Conservation (phyloP, 2,888 invertebrate genomes). For the Chrysolina americana region DNA sequence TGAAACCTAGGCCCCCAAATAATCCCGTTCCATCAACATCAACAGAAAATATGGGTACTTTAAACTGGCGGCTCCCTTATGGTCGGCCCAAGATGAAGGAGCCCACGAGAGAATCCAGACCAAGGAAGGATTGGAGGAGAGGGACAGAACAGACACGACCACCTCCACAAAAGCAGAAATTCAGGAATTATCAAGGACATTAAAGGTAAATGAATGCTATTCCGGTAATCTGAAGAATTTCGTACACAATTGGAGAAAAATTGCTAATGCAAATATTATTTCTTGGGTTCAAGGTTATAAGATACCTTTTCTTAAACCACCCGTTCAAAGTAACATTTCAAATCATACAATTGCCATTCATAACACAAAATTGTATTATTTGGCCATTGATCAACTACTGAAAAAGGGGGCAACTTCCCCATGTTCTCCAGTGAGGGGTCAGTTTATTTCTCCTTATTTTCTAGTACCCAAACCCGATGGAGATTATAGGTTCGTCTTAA, state of each 20-base stretch:
- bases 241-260: too few species aligned
- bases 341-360: slow-evolving; percentile 2
- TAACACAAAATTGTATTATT: slow-evolving; percentile 4
- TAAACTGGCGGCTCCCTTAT: slow-evolving; percentile 5
- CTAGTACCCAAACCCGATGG: slow-evolving; percentile 20
- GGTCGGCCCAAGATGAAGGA: slow-evolving; percentile 4
- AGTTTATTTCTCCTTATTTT: slow-evolving; percentile 28
- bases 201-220: too few species aligned
- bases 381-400: slow-evolving; percentile 1
- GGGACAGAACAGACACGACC: too few species aligned
- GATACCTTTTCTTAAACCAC: not conserved
- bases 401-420: slow-evolving; percentile 20
- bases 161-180: too few species aligned
- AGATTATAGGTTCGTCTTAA: slow-evolving; percentile 14
- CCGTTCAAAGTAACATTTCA: slow-evolving; percentile 3
- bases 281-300: slow-evolving; percentile 12
- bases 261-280: not conserved
- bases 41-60: not conserved
- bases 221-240: too few species aligned
- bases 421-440: not conserved
- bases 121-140: too few species aligned
- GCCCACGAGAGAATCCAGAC: slow-evolving; percentile 6
- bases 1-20: slow-evolving; percentile 1
- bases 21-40: not conserved
- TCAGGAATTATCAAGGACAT: too few species aligned